Evolutionary conservation across 2,888 invertebrate species (phyloP), one percentile per base, ranked within the genome.

Genomic region (Cepaea hortensis): DNA sequence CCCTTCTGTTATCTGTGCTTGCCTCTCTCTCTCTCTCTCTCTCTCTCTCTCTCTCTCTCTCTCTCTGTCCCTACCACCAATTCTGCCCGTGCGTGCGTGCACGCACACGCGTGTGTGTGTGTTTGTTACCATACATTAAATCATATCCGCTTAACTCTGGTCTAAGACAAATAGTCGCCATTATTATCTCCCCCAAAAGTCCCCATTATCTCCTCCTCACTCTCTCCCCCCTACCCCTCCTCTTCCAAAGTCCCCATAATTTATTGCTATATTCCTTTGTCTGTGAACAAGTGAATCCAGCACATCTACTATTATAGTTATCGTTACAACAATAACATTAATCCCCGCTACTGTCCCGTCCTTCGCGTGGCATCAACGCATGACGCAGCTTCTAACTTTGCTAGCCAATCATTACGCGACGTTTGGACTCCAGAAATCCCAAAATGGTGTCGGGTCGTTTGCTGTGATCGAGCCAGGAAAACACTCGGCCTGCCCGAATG

Each of bases 361-460:
- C 15, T 23, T 15, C 55, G 55, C 55, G 77, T 61, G 23, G 61
- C 55, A 23, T 79, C 79, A 18, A 15, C 62, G 79, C 61, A 62
- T 79, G 23, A 79, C 79, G 79, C 13, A 79, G 61, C 35, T 79
- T 79, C 79, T 79, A 79, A 62, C 55, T 79, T 79, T 79, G 23
- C 62, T 35, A 62, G 6, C 79, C 79, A 79, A 79, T 79, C 79
- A 79, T 61, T 20, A 23, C n/a, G 9, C 77, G 77, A 61, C 77
- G 55, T 77, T 77, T 77, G 77, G 79, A 4, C 18, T 18, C 23
- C 0, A 62, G 62, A 79, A 62, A 62, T 46, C 62, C 61, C 79
- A 62, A 79, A 79, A 79, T 79, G 62, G 79, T 62, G 79, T 79
- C 79, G 35, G 5, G 35, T 46, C 79, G 35, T 62, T 62, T 62